phyloP scores from a whole-genome alignment of 2,888 invertebrate species.

The Polydrusus tereticollis region DNA sequence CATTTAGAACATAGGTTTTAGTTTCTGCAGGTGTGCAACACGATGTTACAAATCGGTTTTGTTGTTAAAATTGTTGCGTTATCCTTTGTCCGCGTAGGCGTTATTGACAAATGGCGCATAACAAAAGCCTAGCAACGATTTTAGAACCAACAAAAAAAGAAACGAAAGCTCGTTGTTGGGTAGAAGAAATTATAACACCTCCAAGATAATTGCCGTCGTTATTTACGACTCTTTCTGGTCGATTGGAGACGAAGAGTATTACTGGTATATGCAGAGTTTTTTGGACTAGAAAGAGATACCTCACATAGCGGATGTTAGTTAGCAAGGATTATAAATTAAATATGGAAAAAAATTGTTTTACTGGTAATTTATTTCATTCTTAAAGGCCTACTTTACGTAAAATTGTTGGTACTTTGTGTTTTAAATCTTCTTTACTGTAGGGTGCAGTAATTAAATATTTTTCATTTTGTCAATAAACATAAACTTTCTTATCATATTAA shows the following conservation, averaged over 20 bases:
- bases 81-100: not conserved
- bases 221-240: constrained; percentile 32
- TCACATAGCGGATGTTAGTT: constrained; percentile 17
- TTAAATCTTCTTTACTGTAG: too few species aligned
- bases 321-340: not conserved
- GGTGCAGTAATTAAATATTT: too few species aligned
- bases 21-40: too few species aligned
- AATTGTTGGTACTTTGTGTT: too few species aligned
- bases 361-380: too few species aligned
- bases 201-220: constrained; percentile 28
- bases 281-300: constrained; percentile 17
- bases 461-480: too few species aligned
- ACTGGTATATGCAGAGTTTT: constrained; percentile 24
- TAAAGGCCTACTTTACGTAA: too few species aligned
- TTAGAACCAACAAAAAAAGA: not conserved
- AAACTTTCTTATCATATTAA: too few species aligned
- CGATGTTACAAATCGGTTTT: too few species aligned
- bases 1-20: too few species aligned
- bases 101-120: not conserved
- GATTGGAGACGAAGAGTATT: constrained; percentile 3
- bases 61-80: too few species aligned
- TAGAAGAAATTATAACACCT: constrained; percentile 32
- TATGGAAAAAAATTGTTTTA: not conserved
- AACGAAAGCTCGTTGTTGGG: constrained; percentile 16
- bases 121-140: not conserved